Evolutionary conservation across 1,140 invertebrate genomes (phyloP).

Genomic region (Tachypleus tridentatus): DNA sequence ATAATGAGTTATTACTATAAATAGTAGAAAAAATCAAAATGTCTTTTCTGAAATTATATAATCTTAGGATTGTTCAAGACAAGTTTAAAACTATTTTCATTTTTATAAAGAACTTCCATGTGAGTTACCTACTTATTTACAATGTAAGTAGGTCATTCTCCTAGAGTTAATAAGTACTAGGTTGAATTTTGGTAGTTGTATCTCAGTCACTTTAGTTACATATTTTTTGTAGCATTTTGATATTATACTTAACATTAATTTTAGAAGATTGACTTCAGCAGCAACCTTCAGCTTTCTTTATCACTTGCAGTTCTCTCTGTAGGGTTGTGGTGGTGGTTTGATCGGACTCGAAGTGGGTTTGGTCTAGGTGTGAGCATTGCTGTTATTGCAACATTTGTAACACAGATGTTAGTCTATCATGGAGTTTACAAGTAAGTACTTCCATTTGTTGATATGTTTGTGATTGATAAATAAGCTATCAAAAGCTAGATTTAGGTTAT

Average conservation of each 20-base stretch:
- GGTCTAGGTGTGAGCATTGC: constrained; percentile 36
- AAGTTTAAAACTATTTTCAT: too few relatives aligned
- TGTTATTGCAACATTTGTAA: constrained; percentile 34
- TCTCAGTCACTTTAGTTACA: too few relatives aligned
- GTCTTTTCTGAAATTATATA: too few relatives aligned
- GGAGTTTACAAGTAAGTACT: constrained; percentile 35
- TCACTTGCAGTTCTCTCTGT: constrained; percentile 36
- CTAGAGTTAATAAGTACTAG: too few relatives aligned
- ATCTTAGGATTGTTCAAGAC: too few relatives aligned
- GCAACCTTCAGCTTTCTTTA: constrained; percentile 36
- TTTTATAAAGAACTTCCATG: too few relatives aligned
- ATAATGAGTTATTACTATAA: too few relatives aligned
- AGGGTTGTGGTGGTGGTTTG: constrained; percentile 39
- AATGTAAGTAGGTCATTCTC: too few relatives aligned
- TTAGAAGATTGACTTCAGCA: constrained; percentile 38
- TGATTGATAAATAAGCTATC: background rate
- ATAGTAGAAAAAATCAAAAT: too few relatives aligned
- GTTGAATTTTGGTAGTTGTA: too few relatives aligned
- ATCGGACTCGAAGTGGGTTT: constrained; percentile 36
- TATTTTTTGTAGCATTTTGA: background rate
- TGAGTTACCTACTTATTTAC: too few relatives aligned
- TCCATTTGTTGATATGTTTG: constrained; percentile 4
- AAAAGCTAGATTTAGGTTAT: background rate
- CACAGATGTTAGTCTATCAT: constrained; percentile 36
- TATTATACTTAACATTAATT: background rate